Conservation (phyloP, 2,113 vertebrate species). For the Psophia crepitans region DNA sequence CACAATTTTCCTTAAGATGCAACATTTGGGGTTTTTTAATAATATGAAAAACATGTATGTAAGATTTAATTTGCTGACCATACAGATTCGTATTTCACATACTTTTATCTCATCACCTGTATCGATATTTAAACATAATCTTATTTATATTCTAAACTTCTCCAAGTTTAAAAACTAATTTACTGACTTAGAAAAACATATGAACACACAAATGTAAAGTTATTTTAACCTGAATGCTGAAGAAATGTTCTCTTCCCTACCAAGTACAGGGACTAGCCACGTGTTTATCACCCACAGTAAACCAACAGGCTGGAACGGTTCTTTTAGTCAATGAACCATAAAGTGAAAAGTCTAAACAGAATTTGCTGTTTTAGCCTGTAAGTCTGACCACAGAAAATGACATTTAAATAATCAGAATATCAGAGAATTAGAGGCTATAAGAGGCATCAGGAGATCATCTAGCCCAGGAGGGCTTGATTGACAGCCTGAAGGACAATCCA, state of each 20-base stretch:
- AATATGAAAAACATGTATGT: not conserved
- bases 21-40: not conserved
- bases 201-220: not conserved
- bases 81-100: not conserved
- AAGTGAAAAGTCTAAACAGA: conserved; percentile 1
- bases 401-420: conserved; percentile 28
- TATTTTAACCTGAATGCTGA: not conserved
- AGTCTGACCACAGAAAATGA: conserved; percentile 33
- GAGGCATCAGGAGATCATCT: not conserved
- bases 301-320: not conserved
- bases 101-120: not conserved
- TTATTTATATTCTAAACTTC: not conserved
- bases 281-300: not conserved
- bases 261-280: not conserved
- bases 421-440: not conserved
- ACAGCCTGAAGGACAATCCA: not conserved
- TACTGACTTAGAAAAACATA: not conserved
- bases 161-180: not conserved
- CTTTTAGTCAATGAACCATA: not conserved
- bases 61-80: not conserved
- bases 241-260: not conserved
- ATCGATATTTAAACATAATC: not conserved
- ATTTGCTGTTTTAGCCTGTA: not conserved
- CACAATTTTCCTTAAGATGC: not conserved
- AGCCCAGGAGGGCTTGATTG: not conserved